Evolutionary conservation across 2,797 vertebrate genomes (phyloP), one percentile per base, ranked within the genome.

Genomic region (Rhinophrynus dorsalis): DNA sequence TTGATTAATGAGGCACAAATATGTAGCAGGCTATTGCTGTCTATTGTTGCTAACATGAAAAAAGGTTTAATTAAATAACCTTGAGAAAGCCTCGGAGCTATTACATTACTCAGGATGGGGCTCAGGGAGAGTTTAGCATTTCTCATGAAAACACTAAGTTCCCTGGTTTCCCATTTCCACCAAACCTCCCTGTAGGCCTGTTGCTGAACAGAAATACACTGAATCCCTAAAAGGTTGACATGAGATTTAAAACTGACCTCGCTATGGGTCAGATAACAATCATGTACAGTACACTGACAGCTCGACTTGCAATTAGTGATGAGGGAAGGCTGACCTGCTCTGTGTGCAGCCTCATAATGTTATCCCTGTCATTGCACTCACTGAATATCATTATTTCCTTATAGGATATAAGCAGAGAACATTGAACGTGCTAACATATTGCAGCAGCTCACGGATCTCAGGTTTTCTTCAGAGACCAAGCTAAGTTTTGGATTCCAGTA

Each of bases 201-300:
- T 60, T 44, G 35, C 21, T 40, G 35, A 50, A 57, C 55, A 58
- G 35, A 8, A 27, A 44, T 23, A 29, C 21, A 44, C 1, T 12
- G 35, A 30, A 20, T 24, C 37, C 57, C 57, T 44, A 60, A 60
- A 60, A 29, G 23, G 23, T 30, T 44, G 21, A 40, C 23, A 58
- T 58, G 15, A 58, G 3, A 40, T 58, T 40, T 58, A 15, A 15
- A 40, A 58, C 11, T 44, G 57, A 60, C 37, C 26, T 44, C n/a
- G n/a, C 20, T 27, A 12, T 12, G 38, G 57, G 57, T 60, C 57
- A 60, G 13, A 44, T 44, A 29, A 35, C 55, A 58, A 44, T 44
- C 37, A 44, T 59, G 57, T 44, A 12, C 24, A n/a, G 24, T 44
- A 45, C 57, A 29, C n/a, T 44, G 57, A 60, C 57, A 60, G 57